Conservation (phyloP, 2,888 invertebrate species). For the Galerucella nymphaeae region DNA sequence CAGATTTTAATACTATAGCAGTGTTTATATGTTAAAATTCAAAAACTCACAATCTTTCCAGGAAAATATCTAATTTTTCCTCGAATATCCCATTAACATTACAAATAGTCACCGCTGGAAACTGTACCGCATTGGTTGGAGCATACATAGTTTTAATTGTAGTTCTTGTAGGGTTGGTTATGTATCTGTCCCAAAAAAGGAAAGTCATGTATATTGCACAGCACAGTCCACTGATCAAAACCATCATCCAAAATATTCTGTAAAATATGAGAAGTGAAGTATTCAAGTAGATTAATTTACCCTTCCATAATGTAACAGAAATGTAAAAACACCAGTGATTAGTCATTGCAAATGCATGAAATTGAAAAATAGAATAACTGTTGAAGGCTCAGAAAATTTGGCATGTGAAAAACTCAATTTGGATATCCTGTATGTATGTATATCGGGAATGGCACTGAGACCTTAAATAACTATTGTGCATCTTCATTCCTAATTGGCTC, state of each 20-base stretch:
- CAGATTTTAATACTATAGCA: too few species aligned
- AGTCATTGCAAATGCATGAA: too few species aligned
- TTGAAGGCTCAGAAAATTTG: too few species aligned
- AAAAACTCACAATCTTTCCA: conserved; percentile 47
- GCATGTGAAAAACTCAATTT: too few species aligned
- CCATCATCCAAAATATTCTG: conserved; percentile 57
- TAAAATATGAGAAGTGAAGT: conserved; percentile 22
- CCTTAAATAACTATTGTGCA: too few species aligned
- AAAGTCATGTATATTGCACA: conserved; percentile 60
- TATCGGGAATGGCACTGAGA: too few species aligned
- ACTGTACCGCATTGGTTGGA: conserved; percentile 56
- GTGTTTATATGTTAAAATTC: background rate
- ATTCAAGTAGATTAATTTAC: background rate
- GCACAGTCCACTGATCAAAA: conserved; percentile 51
- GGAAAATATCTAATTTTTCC: conserved; percentile 50
- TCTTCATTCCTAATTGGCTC: too few species aligned
- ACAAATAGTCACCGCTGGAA: conserved; percentile 63
- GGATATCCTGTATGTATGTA: too few species aligned
- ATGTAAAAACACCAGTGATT: too few species aligned
- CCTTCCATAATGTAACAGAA: background rate
- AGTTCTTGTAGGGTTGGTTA: conserved; percentile 60
- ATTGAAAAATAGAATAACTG: too few species aligned
- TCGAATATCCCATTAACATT: conserved; percentile 55
- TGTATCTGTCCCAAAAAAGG: conserved; percentile 59
- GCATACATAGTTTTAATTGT: conserved; percentile 56